Conservation (phyloP, 2,888 invertebrate species). For the Pristionchus arcanus region DNA sequence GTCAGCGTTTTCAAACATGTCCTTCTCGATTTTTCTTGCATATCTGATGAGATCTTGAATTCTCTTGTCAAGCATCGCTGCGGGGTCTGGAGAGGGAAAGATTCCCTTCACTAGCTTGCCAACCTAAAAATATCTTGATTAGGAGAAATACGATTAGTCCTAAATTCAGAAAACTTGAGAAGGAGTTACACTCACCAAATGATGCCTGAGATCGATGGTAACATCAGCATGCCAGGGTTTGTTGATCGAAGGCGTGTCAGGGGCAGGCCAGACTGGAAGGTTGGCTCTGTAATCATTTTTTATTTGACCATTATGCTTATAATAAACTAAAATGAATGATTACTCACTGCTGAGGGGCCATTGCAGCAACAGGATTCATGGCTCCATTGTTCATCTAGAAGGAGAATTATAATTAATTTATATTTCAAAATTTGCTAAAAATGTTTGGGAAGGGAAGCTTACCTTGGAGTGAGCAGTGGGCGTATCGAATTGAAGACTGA, state of each 20-base stretch:
- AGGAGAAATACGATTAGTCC: neutral
- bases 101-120: constrained; percentile 99
- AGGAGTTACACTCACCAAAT: constrained; percentile 84
- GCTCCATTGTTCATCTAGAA: no score
- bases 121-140: constrained; percentile 80
- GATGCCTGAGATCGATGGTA: constrained; percentile 96
- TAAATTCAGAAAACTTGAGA: neutral
- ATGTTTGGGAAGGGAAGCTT: no score
- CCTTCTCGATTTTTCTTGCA: constrained; percentile 98
- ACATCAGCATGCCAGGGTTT: constrained; percentile 84
- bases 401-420: no score
- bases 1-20: constrained; percentile 99
- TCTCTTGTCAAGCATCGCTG: constrained; percentile 94
- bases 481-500: no score
- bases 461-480: no score
- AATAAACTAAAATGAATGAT: neutral
- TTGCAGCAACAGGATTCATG: no score
- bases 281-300: neutral
- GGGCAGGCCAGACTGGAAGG: constrained; percentile 73
- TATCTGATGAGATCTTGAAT: constrained; percentile 97
- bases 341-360: no score
- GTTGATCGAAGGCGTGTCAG: constrained; percentile 83
- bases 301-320: neutral
- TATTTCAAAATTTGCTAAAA: no score
- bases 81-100: constrained; percentile 97